Evolutionary conservation across 2,888 invertebrate species (phyloP).

Genomic region (Archips crataeganus): DNA sequence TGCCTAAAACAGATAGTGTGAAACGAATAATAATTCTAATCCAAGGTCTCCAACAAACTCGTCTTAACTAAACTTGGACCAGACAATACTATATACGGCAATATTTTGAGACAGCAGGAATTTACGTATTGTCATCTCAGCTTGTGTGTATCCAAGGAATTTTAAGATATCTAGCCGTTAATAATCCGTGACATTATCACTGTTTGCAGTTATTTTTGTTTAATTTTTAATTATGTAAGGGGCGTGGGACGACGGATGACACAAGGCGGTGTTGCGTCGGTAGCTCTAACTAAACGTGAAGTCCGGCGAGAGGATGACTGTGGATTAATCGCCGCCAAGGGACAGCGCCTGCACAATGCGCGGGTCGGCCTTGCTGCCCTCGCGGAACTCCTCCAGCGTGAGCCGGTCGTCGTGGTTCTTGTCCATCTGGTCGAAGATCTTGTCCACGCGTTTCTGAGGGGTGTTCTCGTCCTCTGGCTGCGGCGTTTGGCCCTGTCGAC

Average conservation of each 20-base stretch:
- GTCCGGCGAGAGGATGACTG: constrained; percentile 82
- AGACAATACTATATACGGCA: not conserved
- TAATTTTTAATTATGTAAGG: not conserved
- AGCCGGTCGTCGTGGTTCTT: constrained; percentile 98
- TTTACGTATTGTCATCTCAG: not conserved
- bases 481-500: constrained; percentile 93
- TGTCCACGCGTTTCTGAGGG: constrained; percentile 98
- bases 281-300: constrained; percentile 74
- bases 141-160: not conserved
- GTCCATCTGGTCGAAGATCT: constrained; percentile 99
- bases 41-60: not conserved
- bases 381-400: constrained; percentile 98
- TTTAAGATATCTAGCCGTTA: too few relatives aligned
- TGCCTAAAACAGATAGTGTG: too few relatives aligned
- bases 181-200: not conserved
- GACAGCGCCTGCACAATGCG: constrained; percentile 98
- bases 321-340: constrained; percentile 91
- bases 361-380: constrained; percentile 99
- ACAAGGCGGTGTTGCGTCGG: constrained; percentile 56
- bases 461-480: constrained; percentile 96
- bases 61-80: not conserved
- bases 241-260: not conserved
- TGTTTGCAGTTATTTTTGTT: too few relatives aligned
- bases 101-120: not conserved
- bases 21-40: not conserved